Base-by-base conservation (phyloP, 1,140 invertebrate genomes). In the Phymastichus coffea region DNA sequence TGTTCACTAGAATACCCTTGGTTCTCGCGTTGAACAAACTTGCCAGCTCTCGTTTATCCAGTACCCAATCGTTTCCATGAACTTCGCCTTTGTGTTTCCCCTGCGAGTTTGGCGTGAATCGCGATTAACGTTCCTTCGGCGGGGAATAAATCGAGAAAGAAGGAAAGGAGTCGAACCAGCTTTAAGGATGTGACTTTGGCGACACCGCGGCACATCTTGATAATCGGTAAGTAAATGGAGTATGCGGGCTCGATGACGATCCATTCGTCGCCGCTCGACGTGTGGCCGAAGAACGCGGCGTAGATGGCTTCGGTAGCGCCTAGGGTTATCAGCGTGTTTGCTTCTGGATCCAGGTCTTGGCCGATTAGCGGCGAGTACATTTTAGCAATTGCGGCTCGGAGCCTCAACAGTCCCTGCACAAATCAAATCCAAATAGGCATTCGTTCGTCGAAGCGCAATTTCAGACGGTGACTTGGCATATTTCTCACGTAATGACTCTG, bases 201-300 rank as follows among this genome's bases (percentile, higher is more conserved):
- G n/a, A 86, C 82, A 9, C 94, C 97, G 1, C 94, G 94, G 22
- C 93, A 93, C 66, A 87, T 85, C 67, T 81, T 84, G 0, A 98
- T 88, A 90, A 99, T 97, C 1, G 95, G n/a, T n/a, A 91, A 91
- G 74, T 99, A 99, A 72, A 95, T 98, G 74, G 99, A 97, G 75
- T 96, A 99, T 76, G 91, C 98, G 4, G 97, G 97, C 75, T 99
- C 97, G 61, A 99, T 95, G 19, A 99, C 94, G 59, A 98, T 96
- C 57, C 95, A 94, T 77, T 98, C 94, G 80, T 91, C 89, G 1
- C 91, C 93, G 40, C 82, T 83, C 66, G 89, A 88, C 10, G 95
- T 85, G 69, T 94, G 86, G 20, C 95, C 94, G 80, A 89, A 78
- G 57, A 98, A 88, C 15, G 90, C 79, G 60, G 87, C 88, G 74